Percentiles rank a stretch among this genome's conserved stretches.
Conservation (phyloP, 1,140 invertebrate genomes). For the Cotesia typhae region DNA sequence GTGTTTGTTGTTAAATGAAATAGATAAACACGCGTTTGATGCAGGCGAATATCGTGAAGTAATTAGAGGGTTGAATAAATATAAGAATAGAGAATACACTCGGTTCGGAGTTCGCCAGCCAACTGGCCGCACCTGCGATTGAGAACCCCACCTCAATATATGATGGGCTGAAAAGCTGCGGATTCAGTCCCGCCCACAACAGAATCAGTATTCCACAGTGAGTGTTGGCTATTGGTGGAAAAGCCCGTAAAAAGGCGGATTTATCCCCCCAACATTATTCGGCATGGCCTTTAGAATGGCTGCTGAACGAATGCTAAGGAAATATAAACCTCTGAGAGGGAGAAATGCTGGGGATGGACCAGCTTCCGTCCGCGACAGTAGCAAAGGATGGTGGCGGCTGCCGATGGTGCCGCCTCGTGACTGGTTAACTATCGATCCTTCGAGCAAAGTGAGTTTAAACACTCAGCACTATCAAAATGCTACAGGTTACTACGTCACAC, state of each 20-base stretch:
- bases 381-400: slow-evolving; percentile 31
- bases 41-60: slow-evolving; percentile 9
- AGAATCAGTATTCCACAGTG: slow-evolving; percentile 18
- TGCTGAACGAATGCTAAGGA: slow-evolving; percentile 45
- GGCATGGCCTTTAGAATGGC: slow-evolving; percentile 60
- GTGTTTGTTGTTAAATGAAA: not conserved
- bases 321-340: slow-evolving; percentile 25
- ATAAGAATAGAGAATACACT: slow-evolving; percentile 21
- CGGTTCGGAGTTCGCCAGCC: slow-evolving; percentile 39
- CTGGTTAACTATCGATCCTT: slow-evolving; percentile 41
- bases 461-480: slow-evolving; percentile 29
- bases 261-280: slow-evolving; percentile 38
- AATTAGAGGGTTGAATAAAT: slow-evolving; percentile 15
- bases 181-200: slow-evolving; percentile 48
- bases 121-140: slow-evolving; percentile 36
- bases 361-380: slow-evolving; percentile 30
- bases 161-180: slow-evolving; percentile 19
- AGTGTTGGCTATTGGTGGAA: slow-evolving; percentile 42
- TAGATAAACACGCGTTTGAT: not conserved
- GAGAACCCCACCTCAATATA: slow-evolving; percentile 29
- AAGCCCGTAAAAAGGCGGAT: slow-evolving; percentile 43
- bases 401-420: slow-evolving; percentile 41
- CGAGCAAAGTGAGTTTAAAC: slow-evolving; percentile 14
- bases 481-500: slow-evolving; percentile 33
- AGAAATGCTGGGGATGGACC: slow-evolving; percentile 5